Percentiles rank a stretch among this genome's conserved stretches.
phyloP scores from a whole-genome alignment of 2,888 invertebrate species.

The Crioceris asparagi region DNA sequence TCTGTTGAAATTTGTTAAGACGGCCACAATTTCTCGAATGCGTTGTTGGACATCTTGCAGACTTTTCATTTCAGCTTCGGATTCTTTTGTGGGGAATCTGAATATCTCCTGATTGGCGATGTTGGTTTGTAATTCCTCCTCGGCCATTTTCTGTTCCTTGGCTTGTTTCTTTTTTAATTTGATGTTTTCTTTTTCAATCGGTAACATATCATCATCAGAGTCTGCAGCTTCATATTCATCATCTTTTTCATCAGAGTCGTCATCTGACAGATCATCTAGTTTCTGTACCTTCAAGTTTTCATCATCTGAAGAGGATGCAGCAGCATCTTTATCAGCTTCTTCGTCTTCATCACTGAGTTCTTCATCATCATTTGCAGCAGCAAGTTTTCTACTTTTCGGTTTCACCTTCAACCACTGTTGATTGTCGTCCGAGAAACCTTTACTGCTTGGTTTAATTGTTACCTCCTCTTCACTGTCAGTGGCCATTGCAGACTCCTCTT shows the following conservation, averaged over 20 bases:
- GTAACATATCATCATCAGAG: conserved; percentile 60
- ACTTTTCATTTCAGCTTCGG: conserved; percentile 58
- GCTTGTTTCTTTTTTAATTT: conserved; percentile 65
- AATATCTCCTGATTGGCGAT: conserved; percentile 66
- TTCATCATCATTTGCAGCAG: conserved; percentile 27
- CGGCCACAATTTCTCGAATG: conserved; percentile 74
- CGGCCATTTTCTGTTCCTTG: conserved; percentile 59
- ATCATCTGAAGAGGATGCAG: conserved; percentile 30
- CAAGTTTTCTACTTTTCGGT: conserved; percentile 31
- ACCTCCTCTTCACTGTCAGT: conserved; percentile 28
- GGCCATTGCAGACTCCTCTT: conserved; percentile 12
- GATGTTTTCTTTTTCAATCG: conserved; percentile 76
- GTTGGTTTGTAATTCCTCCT: conserved; percentile 74
- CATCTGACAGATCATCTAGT: conserved; percentile 31
- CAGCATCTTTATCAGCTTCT: conserved; percentile 15
- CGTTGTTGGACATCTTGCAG: conserved; percentile 80
- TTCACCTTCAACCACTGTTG: conserved; percentile 59
- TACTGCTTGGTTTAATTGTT: conserved; percentile 19
- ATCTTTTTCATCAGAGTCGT: conserved; percentile 33
- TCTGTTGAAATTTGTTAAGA: conserved; percentile 67
- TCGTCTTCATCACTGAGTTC: conserved; percentile 6
- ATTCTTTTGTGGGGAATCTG: conserved; percentile 67
- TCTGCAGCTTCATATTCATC: conserved; percentile 33
- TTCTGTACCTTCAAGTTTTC: conserved; percentile 21
- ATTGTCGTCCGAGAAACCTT: conserved; percentile 62